Percentiles rank a stretch among this genome's conserved stretches.
phyloP scores from a whole-genome alignment of 2,888 invertebrate genomes.

The Eucera pruinosa region DNA sequence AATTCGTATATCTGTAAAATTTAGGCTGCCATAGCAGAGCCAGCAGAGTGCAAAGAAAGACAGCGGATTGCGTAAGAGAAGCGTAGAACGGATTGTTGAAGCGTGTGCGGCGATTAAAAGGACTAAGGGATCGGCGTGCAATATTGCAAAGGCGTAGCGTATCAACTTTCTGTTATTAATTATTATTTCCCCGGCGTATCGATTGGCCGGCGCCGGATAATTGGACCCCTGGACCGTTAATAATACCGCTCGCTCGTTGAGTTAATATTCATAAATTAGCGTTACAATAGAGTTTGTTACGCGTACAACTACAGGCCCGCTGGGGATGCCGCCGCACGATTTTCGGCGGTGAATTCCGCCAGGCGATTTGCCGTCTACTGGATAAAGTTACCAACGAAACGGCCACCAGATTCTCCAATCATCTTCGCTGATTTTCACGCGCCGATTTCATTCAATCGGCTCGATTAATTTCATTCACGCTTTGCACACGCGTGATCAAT shows the following conservation, averaged over 20 bases:
- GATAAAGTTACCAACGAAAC: slow-evolving; percentile 11
- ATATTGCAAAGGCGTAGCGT: slow-evolving; percentile 44
- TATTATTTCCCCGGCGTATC: slow-evolving; percentile 55
- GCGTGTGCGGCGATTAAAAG: slow-evolving; percentile 10
- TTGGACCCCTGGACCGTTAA: slow-evolving; percentile 49
- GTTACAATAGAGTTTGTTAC: slow-evolving; percentile 53
- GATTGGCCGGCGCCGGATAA: slow-evolving; percentile 53
- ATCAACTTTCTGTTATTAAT: slow-evolving; percentile 59
- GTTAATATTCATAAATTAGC: slow-evolving; percentile 64
- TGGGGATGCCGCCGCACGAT: not conserved
- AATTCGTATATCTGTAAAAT: too few species aligned
- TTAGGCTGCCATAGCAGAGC: too few species aligned
- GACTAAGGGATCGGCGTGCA: not conserved
- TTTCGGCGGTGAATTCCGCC: not conserved
- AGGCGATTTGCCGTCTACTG: not conserved
- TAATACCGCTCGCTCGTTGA: slow-evolving; percentile 53
- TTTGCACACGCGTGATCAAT: not conserved
- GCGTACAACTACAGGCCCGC: not conserved
- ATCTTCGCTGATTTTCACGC: slow-evolving; percentile 4
- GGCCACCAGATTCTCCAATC: not conserved
- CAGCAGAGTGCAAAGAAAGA: too few species aligned
- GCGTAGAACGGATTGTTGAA: not conserved
- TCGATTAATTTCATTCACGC: not conserved
- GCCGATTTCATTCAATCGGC: too few species aligned
- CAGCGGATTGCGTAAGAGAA: too few species aligned